A percentile compares a stretch with the other conserved stretches of the same genome.
phyloP scores from a whole-genome alignment of 1,140 invertebrate species.

The Melanaphis sacchari region DNA sequence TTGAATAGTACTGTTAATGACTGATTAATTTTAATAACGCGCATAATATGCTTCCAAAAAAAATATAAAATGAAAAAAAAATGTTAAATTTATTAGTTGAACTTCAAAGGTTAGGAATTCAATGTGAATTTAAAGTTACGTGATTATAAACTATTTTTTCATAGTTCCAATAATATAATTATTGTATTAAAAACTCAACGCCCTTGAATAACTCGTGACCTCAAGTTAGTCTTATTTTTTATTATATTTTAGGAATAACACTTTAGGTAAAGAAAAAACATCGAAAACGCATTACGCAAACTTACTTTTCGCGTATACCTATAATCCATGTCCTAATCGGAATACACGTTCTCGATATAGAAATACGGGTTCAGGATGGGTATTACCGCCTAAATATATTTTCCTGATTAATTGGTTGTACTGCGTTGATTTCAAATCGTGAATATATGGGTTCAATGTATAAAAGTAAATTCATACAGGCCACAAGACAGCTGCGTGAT shows the following conservation, averaged over 20 bases:
- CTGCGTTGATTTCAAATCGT: background rate
- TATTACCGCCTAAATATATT: background rate
- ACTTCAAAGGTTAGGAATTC: background rate
- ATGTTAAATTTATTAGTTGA: background rate
- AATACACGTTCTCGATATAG: background rate
- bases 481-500: background rate
- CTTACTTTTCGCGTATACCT: background rate
- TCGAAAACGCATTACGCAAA: background rate
- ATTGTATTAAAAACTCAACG: background rate
- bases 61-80: background rate
- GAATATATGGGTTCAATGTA: background rate
- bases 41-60: too few species aligned
- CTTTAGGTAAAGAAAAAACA: background rate
- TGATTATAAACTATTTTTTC: background rate
- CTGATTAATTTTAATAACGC: too few species aligned
- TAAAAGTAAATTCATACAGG: background rate
- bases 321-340: background rate
- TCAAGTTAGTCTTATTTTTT: slow-evolving; percentile 10
- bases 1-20: too few species aligned
- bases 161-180: background rate
- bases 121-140: background rate
- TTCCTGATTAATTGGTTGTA: background rate
- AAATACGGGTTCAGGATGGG: background rate
- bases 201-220: background rate
- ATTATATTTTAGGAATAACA: background rate